Evolutionary conservation across 2,797 vertebrate genomes (phyloP), one percentile per base, ranked within the genome.

Genomic region (Psittacula echo): DNA sequence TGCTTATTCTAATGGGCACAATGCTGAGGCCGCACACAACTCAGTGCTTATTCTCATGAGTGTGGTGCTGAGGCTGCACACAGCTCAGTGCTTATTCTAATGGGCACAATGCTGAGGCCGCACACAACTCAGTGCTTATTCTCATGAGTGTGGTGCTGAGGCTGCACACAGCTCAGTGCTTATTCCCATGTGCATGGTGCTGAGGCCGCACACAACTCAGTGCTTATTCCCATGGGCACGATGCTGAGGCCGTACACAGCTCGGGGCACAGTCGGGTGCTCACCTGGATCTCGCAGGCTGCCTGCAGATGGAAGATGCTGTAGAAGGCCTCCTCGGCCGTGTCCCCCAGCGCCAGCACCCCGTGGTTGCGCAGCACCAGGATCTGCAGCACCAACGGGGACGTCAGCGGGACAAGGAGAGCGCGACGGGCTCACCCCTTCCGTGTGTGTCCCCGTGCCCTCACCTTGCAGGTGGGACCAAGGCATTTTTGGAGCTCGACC

Each of bases 381-480:
- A 99, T 98, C 99, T 99, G 95, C 13, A 3, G 53, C 30, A 3
- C 7, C 39, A 0, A 0, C 2, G 1, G 1, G 24, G 20, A 18
- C 0, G 1, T 95, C 67, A 92, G 84, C 0, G 0, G 42, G 39
- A 12, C 1, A 0, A 41, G n/a, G 41, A 10, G 22, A 10, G 13
- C 2, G 1, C 3, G 26, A 16, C 1, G 2, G 8, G 11, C 4
- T 7, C 20, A 16, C 47, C 51, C 48, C 34, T 29, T 23, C 37
- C 37, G 37, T 37, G 37, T 0, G 1, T 1, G 4, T 37, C 19
- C 27, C 12, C 13, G 7, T n/a, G 11, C 78, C 71, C 97, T 96
- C 93, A 99, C 99, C 98, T 99, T 99, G 97, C 99, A 99, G 60
- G 99, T 99, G 20, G 99, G 99, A 24, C 99, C 99, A 9, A 99